phyloP scores from a whole-genome alignment of 2,113 vertebrate genomes.

The Barnardius zonarius region DNA sequence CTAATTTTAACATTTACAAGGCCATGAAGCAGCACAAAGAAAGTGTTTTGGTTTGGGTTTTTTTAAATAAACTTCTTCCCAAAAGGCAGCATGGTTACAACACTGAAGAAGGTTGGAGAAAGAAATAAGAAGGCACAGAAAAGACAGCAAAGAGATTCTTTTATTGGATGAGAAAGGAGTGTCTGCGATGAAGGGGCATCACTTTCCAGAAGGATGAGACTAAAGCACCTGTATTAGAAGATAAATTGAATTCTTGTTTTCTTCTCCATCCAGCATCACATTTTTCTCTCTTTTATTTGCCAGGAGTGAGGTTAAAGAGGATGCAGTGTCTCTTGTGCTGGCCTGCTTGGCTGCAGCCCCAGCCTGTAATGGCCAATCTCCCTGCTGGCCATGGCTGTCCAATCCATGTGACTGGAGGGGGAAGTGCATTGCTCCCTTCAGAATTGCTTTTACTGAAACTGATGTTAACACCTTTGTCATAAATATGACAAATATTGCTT shows the following conservation, averaged over 20 bases:
- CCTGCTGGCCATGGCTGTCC: background rate
- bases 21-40: background rate
- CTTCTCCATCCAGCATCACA: background rate
- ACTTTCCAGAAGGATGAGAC: background rate
- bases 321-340: accelerated
- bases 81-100: background rate
- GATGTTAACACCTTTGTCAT: background rate
- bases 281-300: background rate
- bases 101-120: background rate
- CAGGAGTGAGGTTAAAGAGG: background rate
- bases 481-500: background rate
- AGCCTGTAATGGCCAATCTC: background rate
- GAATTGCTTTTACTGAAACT: background rate
- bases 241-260: background rate
- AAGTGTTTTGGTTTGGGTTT: background rate
- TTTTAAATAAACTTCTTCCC: background rate
- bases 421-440: background rate
- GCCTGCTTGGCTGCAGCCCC: background rate
- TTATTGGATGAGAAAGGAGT: background rate
- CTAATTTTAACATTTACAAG: background rate
- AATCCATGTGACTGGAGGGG: background rate
- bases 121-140: background rate
- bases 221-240: background rate
- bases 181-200: background rate
- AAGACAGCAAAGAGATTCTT: background rate